Evolutionary conservation across 2,113 vertebrate species (phyloP), one percentile per base, ranked within the genome.

Genomic region (Brachyistius frenatus): DNA sequence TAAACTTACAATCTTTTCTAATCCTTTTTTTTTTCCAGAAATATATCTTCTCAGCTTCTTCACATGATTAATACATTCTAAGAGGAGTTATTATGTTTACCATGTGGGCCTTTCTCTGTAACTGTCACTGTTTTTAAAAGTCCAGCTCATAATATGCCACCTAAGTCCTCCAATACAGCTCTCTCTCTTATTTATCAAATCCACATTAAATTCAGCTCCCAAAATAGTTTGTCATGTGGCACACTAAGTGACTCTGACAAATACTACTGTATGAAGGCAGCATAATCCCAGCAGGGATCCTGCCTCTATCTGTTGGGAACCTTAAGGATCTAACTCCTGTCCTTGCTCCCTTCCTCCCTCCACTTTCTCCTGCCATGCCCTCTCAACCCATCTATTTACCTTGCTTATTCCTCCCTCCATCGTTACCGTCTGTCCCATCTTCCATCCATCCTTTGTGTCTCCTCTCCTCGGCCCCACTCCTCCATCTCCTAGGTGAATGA

Each of bases 401-500:
- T 23, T 67, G 16, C 32, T 56, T 36, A 23, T 36, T 58, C 52
- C 39, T 75, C 7, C 1, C 56, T 54, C 58, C 39, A 32, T 16
- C 13, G n/a, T 13, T 39, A 7, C 11, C n/a, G 23, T 60, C 36
- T 66, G 23, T 23, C 23, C 23, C 23, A 23, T 23, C 23, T 23
- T 23, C 23, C 23, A 14, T 49, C 52, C 49, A 10, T 73, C 37
- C 91, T 66, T 92, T n/a, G 52, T 72, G 32, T 53, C 46, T 37
- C 30, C 8, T 60, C 49, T 36, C 52, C 35, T 61, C 57, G 63
- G 66, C 47, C 67, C 65, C 37, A 49, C 36, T 75, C 58, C 68
- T 66, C 60, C 70, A 4, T 84, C 76, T 93, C 75, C 91, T 90
- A 98, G 96, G 96, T 98, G 93, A 97, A 97, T 95, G 96, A 97